Conservation (phyloP, 2,113 vertebrate genomes). For the Psammodynastes pulverulentus region DNA sequence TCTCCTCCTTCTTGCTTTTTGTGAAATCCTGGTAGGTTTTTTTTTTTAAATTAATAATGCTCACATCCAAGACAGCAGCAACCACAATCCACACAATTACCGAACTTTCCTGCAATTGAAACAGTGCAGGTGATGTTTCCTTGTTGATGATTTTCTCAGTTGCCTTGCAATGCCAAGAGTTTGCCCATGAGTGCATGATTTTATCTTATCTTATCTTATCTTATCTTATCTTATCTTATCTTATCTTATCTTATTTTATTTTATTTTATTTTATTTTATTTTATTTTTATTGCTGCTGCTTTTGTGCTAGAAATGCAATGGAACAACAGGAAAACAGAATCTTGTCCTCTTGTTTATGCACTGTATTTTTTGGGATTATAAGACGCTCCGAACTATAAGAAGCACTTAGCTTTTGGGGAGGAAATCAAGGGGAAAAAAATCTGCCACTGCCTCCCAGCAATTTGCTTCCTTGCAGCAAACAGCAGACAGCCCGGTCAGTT, state of each 20-base stretch:
- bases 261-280: background rate
- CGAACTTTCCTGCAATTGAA: background rate
- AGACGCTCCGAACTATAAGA: too few species aligned
- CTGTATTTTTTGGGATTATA: too few species aligned
- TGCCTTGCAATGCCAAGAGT: too few species aligned
- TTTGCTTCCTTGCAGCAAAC: too few species aligned
- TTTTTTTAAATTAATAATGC: background rate
- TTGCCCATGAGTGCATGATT: background rate
- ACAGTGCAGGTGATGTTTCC: background rate
- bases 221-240: background rate
- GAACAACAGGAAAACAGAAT: background rate
- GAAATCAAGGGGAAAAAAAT: too few species aligned
- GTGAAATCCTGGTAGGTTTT: background rate
- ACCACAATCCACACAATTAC: background rate
- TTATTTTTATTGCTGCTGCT: background rate
- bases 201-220: too few species aligned
- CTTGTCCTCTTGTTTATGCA: background rate
- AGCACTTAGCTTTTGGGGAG: too few species aligned
- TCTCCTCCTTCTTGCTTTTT: background rate
- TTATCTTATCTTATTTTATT: background rate
- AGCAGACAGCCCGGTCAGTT: too few species aligned
- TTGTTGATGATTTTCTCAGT: background rate
- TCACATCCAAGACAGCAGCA: background rate
- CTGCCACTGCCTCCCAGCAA: too few species aligned
- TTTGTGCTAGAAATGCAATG: background rate